These are phyloP conservation scores for Stichopus chloronotus DNA, from an alignment of 35 echinoderm and acorn worm species.

Conservation along the genomic window DNA sequence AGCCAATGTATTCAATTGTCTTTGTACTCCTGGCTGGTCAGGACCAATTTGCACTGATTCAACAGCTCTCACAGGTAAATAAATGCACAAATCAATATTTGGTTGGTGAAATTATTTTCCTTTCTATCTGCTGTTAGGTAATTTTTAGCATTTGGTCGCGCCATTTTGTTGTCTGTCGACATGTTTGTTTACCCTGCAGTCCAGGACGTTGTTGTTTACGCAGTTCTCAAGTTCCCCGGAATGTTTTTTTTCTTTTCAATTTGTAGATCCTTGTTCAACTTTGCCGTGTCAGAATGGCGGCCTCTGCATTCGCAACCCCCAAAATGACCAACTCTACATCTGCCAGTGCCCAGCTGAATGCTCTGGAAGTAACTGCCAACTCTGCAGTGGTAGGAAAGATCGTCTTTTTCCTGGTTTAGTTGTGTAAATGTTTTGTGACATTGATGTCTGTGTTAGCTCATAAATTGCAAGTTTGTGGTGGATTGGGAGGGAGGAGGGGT, in stretches of 20 bases:
- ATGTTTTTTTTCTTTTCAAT: background rate
- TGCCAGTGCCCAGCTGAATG: constrained; percentile 15
- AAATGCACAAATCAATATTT: too few species aligned
- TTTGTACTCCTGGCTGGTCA: constrained; percentile 58
- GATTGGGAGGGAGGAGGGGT: too few species aligned
- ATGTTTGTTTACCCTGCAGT: too few species aligned
- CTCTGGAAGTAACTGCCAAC: constrained; percentile 25
- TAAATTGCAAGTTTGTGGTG: background rate
- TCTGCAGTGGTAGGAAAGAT: constrained; percentile 7
- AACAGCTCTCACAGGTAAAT: constrained; percentile 4
- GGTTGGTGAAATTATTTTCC: too few species aligned
- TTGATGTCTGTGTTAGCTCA: background rate
- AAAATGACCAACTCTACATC: background rate
- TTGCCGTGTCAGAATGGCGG: constrained; percentile 48
- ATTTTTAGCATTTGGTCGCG: too few species aligned
- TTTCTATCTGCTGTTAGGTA: too few species aligned
- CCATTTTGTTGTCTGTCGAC: too few species aligned
- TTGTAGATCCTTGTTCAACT: constrained; percentile 22
- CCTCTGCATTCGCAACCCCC: background rate
- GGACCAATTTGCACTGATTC: constrained; percentile 10
- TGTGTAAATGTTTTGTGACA: background rate
- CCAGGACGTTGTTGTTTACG: too few species aligned
- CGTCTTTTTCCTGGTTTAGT: background rate
- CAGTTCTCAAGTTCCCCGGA: background rate
- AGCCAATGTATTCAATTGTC: constrained; percentile 23